Evolutionary conservation across 2,113 vertebrate genomes (phyloP).

Genomic region (Gymnorhina tibicen): DNA sequence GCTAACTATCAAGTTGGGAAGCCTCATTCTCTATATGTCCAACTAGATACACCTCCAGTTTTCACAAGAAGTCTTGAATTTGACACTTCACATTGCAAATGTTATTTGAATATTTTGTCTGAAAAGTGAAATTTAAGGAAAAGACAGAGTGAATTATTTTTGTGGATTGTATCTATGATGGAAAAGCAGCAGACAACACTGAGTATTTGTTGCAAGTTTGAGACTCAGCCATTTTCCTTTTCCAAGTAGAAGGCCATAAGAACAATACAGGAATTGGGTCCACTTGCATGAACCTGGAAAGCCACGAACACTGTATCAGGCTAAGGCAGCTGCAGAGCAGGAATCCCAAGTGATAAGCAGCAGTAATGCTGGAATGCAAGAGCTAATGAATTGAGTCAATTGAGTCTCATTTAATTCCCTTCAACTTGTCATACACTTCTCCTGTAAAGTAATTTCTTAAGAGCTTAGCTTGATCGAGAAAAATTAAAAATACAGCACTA

Average conservation of each 20-base stretch:
- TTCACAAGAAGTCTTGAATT: neutral
- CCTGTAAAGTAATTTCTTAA: slow-evolving; percentile 1
- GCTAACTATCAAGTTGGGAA: neutral
- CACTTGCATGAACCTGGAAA: neutral
- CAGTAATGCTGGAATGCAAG: neutral
- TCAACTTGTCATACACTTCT: neutral
- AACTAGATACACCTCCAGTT: neutral
- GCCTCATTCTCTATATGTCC: neutral
- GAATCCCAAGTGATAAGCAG: neutral
- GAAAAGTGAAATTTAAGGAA: neutral
- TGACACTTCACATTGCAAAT: neutral
- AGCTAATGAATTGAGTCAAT: neutral
- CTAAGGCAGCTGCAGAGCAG: neutral
- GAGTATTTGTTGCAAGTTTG: neutral
- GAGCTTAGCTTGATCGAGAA: neutral
- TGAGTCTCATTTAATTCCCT: neutral
- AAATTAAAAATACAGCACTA: slow-evolving; percentile 31
- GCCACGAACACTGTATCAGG: neutral
- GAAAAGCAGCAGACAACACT: neutral
- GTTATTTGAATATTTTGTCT: neutral
- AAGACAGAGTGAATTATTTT: neutral
- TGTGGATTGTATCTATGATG: neutral
- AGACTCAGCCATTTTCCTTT: neutral
- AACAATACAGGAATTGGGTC: neutral
- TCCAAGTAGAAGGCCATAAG: neutral